Evolutionary conservation across 2,888 invertebrate species (phyloP).

Genomic region (Sarcophaga subvicina): DNA sequence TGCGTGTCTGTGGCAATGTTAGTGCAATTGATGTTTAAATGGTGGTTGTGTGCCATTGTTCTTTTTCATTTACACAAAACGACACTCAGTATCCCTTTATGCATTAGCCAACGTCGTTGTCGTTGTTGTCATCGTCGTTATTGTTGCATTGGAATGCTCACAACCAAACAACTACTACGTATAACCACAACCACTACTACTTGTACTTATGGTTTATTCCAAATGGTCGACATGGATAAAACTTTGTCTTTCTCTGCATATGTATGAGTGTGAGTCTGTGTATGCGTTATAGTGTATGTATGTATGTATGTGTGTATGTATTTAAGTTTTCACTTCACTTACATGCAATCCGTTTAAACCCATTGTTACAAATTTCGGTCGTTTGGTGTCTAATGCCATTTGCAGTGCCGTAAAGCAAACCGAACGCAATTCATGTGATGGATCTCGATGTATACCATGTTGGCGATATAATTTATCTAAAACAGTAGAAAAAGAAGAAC

Average conservation of each 20-base stretch:
- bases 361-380: slow-evolving; percentile 91
- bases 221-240: neutral
- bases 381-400: slow-evolving; percentile 92
- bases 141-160: slow-evolving; percentile 28
- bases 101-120: neutral
- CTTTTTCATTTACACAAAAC: slow-evolving; percentile 55
- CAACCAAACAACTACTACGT: neutral
- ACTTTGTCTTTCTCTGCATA: neutral
- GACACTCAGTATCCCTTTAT: slow-evolving; percentile 59
- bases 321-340: slow-evolving; percentile 79
- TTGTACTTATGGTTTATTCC: neutral
- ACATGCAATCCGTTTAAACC: slow-evolving; percentile 96
- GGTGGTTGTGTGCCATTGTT: slow-evolving; percentile 37
- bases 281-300: slow-evolving; percentile 17
- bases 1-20: neutral
- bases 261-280: slow-evolving; percentile 25
- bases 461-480: slow-evolving; percentile 91
- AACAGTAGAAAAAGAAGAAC: slow-evolving; percentile 82
- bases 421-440: slow-evolving; percentile 91
- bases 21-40: neutral
- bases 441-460: slow-evolving; percentile 89
- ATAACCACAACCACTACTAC: neutral
- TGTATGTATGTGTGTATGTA: slow-evolving; percentile 26
- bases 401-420: slow-evolving; percentile 93
- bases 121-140: neutral